Base-by-base conservation (phyloP, 2,888 invertebrate genomes). In the Neoaliturus tenellus region DNA sequence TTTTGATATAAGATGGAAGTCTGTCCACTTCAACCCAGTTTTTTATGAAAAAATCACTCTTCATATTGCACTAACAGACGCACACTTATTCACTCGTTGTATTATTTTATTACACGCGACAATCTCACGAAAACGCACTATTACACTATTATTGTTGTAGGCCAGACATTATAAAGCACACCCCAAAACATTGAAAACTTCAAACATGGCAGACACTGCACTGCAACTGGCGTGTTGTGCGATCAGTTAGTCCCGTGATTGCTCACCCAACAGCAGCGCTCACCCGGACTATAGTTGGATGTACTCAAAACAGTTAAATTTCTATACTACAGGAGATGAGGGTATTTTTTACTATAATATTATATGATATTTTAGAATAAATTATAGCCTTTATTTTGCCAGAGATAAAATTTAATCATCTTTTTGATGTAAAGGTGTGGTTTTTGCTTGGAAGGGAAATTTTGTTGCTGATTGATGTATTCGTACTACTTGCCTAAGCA, bases 191-290 rank as follows among this genome's bases (percentile, higher is more conserved):
- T 75, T 82, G 67, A 82, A 86, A 85, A 83, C 85, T 86, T 86
- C 85, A 86, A 87, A 87, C 87, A 87, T 87, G 87, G 87, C 87
- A 87, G 86, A 87, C 87, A 87, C 86, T 85, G 83, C 83, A 87
- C 86, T 85, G 85, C 81, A 85, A 86, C 86, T 87, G 86, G 86
- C 86, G 86, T 86, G 86, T 86, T 84, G 83, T 83, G 81, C 85
- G 86, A 86, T 71, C 84, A 71, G 82, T 71, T 82, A 82, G 81
- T 86, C 85, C 84, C 81, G 83, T 83, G 85, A 86, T 86, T 85
- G 83, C 83, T 84, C 84, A 85, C 78, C 71, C 85, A 69, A 86
- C 85, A 85, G 80, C 84, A 86, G 87, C 86, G 86, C 86, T 85
- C 83, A 62, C 44, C 25, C 51, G 51, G 81, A 67, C 81, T 67